These are phyloP conservation scores for Mnemiopsis leidyi DNA, from an alignment of 37 sponge, comb jelly and placozoan species.

Conservation along the genomic window DNA sequence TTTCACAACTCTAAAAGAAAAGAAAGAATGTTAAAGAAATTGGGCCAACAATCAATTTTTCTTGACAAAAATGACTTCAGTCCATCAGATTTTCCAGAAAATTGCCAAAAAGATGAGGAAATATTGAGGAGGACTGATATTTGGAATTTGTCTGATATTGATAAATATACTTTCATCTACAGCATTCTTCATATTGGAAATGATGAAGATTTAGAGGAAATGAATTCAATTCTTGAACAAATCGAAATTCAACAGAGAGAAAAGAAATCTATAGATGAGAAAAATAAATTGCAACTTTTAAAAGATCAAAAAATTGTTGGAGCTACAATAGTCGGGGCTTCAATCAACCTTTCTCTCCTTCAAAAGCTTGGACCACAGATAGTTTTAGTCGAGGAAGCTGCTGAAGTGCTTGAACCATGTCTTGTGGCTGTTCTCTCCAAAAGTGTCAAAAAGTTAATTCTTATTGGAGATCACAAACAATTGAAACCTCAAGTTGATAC, in stretches of 20 bases:
- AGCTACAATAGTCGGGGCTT: background rate
- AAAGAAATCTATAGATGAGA: background rate
- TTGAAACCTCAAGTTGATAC: slow-evolving; percentile 83
- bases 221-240: background rate
- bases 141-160: slow-evolving; percentile 21
- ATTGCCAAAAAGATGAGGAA: background rate
- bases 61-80: background rate
- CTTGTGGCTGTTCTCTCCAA: slow-evolving; percentile 79
- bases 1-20: background rate
- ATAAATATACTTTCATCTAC: background rate
- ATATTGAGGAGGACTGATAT: background rate
- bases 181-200: background rate
- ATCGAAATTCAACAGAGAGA: slow-evolving; percentile 8
- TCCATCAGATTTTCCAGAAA: background rate
- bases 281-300: slow-evolving; percentile 34
- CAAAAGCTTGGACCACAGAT: slow-evolving; percentile 76
- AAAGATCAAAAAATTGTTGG: slow-evolving; percentile 6
- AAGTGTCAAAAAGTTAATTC: slow-evolving; percentile 83
- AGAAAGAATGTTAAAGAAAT: background rate
- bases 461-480: slow-evolving; percentile 97
- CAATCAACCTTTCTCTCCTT: background rate
- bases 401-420: slow-evolving; percentile 90
- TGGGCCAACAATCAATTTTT: background rate
- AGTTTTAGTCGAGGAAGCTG: slow-evolving; percentile 91
- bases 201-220: background rate